Conservation (phyloP, 1,140 invertebrate genomes). For the Lanistes nyassanus region DNA sequence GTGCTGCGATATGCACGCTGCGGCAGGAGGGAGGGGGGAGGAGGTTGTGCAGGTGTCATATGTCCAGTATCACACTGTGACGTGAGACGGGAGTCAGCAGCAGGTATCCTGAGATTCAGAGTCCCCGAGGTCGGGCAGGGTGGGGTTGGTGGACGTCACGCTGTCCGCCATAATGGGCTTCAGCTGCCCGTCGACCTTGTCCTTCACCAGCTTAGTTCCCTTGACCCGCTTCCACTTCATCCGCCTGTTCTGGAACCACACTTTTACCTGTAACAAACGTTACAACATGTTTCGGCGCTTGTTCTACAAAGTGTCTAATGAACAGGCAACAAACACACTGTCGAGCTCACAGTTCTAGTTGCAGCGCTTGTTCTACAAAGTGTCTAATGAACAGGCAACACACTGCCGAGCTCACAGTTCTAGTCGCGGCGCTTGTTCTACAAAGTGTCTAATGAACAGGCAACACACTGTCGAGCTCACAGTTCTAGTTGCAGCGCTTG, state of each 20-base stretch:
- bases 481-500: no score
- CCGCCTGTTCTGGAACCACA: conserved; percentile 67
- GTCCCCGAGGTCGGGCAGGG: conserved; percentile 18
- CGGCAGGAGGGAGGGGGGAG: background rate
- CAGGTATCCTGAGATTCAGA: no score
- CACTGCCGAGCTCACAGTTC: no score
- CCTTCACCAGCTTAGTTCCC: conserved; percentile 65
- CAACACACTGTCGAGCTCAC: no score
- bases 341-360: no score
- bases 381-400: no score
- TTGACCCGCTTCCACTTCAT: conserved; percentile 68
- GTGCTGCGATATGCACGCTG: background rate
- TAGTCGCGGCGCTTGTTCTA: no score
- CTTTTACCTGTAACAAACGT: conserved; percentile 61
- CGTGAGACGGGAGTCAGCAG: background rate
- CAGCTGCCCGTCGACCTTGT: conserved; percentile 65
- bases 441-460: no score
- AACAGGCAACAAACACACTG: no score
- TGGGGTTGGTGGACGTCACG: conserved; percentile 52
- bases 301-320: no score
- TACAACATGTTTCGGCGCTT: background rate
- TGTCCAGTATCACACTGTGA: background rate
- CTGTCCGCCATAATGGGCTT: conserved; percentile 63
- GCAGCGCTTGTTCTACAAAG: no score
- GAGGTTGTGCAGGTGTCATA: background rate